Evolutionary conservation across 1,140 invertebrate species (phyloP).

Genomic region (Formica exsecta): DNA sequence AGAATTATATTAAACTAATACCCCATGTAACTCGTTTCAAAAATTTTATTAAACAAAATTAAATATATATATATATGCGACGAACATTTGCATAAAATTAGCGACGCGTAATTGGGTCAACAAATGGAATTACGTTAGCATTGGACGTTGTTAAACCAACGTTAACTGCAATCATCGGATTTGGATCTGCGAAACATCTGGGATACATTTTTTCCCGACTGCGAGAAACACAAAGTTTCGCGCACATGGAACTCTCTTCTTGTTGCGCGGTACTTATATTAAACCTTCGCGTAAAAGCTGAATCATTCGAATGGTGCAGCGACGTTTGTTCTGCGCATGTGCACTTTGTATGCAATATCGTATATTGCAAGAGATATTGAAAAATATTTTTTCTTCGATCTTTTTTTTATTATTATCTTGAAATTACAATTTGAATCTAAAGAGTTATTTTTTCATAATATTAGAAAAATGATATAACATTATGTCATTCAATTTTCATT

Average conservation of each 20-base stretch:
- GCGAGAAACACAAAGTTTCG: slow-evolving; percentile 5
- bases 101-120: not conserved
- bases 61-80: not conserved
- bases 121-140: slow-evolving; percentile 61
- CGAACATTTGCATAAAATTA: slow-evolving; percentile 21
- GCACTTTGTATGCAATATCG: not conserved
- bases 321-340: slow-evolving; percentile 4
- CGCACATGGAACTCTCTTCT: slow-evolving; percentile 5
- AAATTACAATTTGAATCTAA: not conserved
- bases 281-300: slow-evolving; percentile 44
- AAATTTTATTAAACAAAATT: not conserved
- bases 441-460: not conserved
- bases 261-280: slow-evolving; percentile 25
- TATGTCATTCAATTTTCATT: slow-evolving; percentile 24
- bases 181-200: slow-evolving; percentile 74
- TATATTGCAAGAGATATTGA: not conserved
- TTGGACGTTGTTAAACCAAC: slow-evolving; percentile 72
- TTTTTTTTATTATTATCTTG: not conserved
- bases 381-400: not conserved
- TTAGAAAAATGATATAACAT: not conserved
- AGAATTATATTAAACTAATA: not conserved
- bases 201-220: slow-evolving; percentile 58
- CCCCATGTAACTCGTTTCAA: not conserved
- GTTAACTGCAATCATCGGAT: slow-evolving; percentile 60
- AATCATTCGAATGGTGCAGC: slow-evolving; percentile 20